Evolutionary conservation across 2,797 vertebrate species (phyloP), one percentile per base, ranked within the genome.

Genomic region (Artibeus lituratus): DNA sequence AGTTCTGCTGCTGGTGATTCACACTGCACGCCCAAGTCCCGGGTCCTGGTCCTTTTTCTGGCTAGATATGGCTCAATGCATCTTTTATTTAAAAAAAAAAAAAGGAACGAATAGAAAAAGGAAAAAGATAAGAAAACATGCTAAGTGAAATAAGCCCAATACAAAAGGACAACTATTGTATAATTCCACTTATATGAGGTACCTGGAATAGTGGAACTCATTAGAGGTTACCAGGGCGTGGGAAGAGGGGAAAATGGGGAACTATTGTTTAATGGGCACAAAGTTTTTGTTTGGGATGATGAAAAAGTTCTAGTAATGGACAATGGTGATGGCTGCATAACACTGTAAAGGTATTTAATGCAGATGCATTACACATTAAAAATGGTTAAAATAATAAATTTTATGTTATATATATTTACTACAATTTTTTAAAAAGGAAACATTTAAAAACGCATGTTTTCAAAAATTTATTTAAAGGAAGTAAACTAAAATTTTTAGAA

Each of bases 81-180:
- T 32, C 47, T 19, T 51, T 51, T 51, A n/a, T 77, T 51, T 47
- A n/a, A 18, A 49, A 49, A 32, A 47, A 5, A 18, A 29, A 32
- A 6, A 14, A 42, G 22, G 22, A 42, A 42, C 39, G 69, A 42
- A 42, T 29, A 59, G 10, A 32, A 32, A 47, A 32, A 19, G 29
- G 59, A 62, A 62, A 62, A 62, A 62, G 29, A 7, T 44, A 74
- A 74, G 16, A 76, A 76, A 49, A n/a, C 16, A 65, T 73, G 53
- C n/a, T 77, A 78, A 72, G 35, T 73, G 73, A 94, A 92, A 84
- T 73, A 89, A 94, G 72, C 62, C 77, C 67, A 47, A 77, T 11
- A 5, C 39, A 72, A 78, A 87, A 91, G 29, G 11, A 87, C 14
- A 92, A 78, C 73, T 73, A 55, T 53, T 72, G 39, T 78, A 83